Percentiles rank a stretch among this genome's conserved stretches.
Evolutionary conservation across 2,113 vertebrate species (phyloP).

Genomic region (human): GRCh38 chr12:89520501-89521000

Average conservation of each 20-base stretch:
- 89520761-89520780: neutral
- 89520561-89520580: neutral
- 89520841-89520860: neutral
- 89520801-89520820: slow-evolving; percentile 20
- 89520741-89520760: slow-evolving; percentile 13
- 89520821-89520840: slow-evolving; percentile 21
- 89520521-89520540: neutral
- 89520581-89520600: neutral
- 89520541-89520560: neutral
- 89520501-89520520: slow-evolving; percentile 9
- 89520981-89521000: slow-evolving; percentile 57
- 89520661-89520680: slow-evolving; percentile 52
- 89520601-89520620: slow-evolving; percentile 17
- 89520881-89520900: slow-evolving; percentile 25
- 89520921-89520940: slow-evolving; percentile 52
- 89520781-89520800: neutral
- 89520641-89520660: neutral
- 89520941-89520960: slow-evolving; percentile 48
- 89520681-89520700: neutral
- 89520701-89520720: slow-evolving; percentile 32
- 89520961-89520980: slow-evolving; percentile 31
- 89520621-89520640: slow-evolving; percentile 28
- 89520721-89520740: neutral
- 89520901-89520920: neutral
- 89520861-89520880: neutral